Conservation (phyloP, 2,113 vertebrate genomes). For the Thryonomys swinderianus region DNA sequence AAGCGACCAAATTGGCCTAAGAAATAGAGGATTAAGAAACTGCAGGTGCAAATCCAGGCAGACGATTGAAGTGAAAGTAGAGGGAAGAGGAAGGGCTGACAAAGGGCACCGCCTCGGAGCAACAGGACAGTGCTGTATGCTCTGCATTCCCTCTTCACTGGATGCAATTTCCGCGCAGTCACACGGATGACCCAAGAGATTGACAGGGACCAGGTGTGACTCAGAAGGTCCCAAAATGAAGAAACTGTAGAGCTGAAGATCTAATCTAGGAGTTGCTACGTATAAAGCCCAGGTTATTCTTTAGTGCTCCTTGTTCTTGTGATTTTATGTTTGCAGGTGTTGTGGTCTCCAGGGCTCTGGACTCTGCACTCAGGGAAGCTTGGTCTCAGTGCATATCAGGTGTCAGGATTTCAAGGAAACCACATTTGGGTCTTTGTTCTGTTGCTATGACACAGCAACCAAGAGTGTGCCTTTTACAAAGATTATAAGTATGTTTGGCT, state of each 20-base stretch:
- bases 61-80: no score
- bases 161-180: neutral
- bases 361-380: neutral
- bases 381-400: neutral
- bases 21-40: neutral
- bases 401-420: neutral
- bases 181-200: neutral
- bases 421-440: neutral
- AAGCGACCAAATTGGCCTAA: neutral
- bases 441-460: neutral
- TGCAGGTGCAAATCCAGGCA: neutral
- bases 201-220: neutral
- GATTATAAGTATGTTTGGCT: neutral
- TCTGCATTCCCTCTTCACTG: neutral
- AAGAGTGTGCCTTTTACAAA: neutral
- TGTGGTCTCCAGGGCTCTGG: fast-evolving
- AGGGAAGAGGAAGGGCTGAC: neutral
- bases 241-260: neutral
- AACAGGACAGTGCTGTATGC: neutral
- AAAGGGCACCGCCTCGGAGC: neutral
- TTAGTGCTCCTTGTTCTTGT: neutral
- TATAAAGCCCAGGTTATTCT: neutral
- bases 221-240: no score
- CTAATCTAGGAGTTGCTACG: neutral
- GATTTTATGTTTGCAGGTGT: neutral